phyloP scores from a whole-genome alignment of 1,140 invertebrate genomes.

The Hermatobates lingyangjiaoensis region DNA sequence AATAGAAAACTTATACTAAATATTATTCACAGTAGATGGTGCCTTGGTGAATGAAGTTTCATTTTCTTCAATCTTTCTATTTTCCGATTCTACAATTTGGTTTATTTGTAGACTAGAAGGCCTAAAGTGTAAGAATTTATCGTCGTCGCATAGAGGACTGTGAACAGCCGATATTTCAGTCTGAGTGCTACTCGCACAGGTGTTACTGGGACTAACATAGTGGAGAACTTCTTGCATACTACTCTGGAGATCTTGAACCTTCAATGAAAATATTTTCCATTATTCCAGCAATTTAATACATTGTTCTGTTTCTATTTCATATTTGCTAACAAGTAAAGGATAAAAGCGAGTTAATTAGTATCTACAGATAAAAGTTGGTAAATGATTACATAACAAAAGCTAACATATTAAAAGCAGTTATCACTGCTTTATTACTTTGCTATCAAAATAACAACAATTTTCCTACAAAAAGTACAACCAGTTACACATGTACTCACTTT shows the following conservation, averaged over 20 bases:
- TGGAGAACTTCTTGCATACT: conserved; percentile 55
- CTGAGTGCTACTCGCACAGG: conserved; percentile 35
- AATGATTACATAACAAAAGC: neutral
- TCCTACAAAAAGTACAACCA: too few relatives aligned
- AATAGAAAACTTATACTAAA: too few relatives aligned
- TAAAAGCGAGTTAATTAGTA: neutral
- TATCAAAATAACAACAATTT: too few relatives aligned
- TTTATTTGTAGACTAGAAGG: too few relatives aligned
- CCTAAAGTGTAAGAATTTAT: too few relatives aligned
- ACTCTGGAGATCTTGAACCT: conserved; percentile 53
- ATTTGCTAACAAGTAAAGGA: neutral
- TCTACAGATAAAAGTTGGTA: neutral
- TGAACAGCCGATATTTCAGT: conserved; percentile 56
- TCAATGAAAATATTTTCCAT: neutral
- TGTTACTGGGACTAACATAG: conserved; percentile 34
- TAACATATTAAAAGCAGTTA: neutral
- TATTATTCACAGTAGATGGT: too few relatives aligned
- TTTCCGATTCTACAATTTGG: too few relatives aligned
- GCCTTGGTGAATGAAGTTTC: too few relatives aligned
- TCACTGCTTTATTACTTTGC: too few relatives aligned
- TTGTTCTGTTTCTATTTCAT: neutral
- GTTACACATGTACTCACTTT: too few relatives aligned
- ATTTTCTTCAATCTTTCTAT: too few relatives aligned
- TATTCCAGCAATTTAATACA: neutral
- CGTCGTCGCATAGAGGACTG: conserved; percentile 29